phyloP scores from a whole-genome alignment of 1,140 invertebrate genomes.

The Medauroidea extradentata region DNA sequence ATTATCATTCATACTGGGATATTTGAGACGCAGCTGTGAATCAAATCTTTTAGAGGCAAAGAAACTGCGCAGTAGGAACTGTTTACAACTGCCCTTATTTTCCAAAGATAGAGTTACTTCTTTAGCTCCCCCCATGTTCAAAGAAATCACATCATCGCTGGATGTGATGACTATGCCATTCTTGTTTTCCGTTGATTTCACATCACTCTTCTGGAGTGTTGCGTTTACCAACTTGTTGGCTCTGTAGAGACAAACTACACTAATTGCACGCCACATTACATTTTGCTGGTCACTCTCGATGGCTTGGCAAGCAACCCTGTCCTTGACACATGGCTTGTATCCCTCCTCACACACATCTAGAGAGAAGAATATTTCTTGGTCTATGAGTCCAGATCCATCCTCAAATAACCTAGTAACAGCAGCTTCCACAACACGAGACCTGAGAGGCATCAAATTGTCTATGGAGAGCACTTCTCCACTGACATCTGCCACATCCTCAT shows the following conservation, averaged over 20 bases:
- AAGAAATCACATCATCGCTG: slow-evolving; percentile 34
- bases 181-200: slow-evolving; percentile 3
- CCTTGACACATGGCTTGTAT: slow-evolving; percentile 49
- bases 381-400: slow-evolving; percentile 45
- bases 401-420: slow-evolving; percentile 50
- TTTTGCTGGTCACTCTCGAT: slow-evolving; percentile 62
- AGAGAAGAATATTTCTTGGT: slow-evolving; percentile 52
- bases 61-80: slow-evolving; percentile 30
- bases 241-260: background rate
- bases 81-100: slow-evolving; percentile 38
- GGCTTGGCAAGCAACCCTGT: slow-evolving; percentile 41
- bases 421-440: slow-evolving; percentile 48
- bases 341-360: slow-evolving; percentile 46
- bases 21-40: slow-evolving; percentile 40
- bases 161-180: slow-evolving; percentile 42
- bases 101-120: slow-evolving; percentile 28
- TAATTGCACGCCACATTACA: slow-evolving; percentile 55
- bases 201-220: too few relatives aligned
- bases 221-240: too few relatives aligned
- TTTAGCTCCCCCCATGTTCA: slow-evolving; percentile 38
- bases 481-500: slow-evolving; percentile 46
- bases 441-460: slow-evolving; percentile 49
- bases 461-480: slow-evolving; percentile 53
- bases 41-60: slow-evolving; percentile 30
- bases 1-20: slow-evolving; percentile 23